Evolutionary conservation across 2,888 invertebrate genomes (phyloP).

Genomic region (Eustalomyia histrio): DNA sequence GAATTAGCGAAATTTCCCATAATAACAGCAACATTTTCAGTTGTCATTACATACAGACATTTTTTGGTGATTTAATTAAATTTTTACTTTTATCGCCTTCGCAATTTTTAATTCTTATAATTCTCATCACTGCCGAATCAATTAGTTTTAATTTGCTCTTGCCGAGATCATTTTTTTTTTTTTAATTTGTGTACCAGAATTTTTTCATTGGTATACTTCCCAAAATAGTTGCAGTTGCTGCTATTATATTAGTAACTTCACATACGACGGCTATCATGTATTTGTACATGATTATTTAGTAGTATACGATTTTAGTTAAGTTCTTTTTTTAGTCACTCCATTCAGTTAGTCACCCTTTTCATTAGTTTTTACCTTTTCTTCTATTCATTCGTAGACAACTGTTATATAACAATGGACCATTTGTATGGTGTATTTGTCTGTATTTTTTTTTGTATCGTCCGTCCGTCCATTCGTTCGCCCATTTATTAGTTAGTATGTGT

Average conservation of each 20-base stretch:
- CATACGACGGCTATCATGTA: neutral
- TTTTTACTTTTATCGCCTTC: no score
- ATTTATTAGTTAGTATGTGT: conserved; percentile 14
- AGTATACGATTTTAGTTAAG: conserved; percentile 1
- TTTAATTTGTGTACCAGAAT: no score
- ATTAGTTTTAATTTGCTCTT: no score
- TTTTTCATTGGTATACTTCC: neutral
- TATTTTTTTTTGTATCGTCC: no score
- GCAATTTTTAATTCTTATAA: no score
- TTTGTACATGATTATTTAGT: neutral
- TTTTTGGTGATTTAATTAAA: no score
- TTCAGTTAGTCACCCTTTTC: conserved; percentile 39
- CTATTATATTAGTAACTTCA: neutral
- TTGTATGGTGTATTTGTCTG: neutral
- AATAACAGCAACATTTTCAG: no score
- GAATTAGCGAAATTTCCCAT: no score
- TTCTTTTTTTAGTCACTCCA: conserved; percentile 65
- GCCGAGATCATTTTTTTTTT: no score
- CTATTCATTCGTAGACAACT: neutral
- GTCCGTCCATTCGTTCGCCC: conserved; percentile 10
- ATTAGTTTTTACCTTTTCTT: neutral
- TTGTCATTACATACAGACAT: no score
- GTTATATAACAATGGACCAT: conserved; percentile 3
- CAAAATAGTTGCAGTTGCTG: neutral
- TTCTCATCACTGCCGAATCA: no score